Percentiles rank a stretch among this genome's conserved stretches.
phyloP scores from a whole-genome alignment of 2,113 vertebrate species.

The Onychorhynchus coronatus region DNA sequence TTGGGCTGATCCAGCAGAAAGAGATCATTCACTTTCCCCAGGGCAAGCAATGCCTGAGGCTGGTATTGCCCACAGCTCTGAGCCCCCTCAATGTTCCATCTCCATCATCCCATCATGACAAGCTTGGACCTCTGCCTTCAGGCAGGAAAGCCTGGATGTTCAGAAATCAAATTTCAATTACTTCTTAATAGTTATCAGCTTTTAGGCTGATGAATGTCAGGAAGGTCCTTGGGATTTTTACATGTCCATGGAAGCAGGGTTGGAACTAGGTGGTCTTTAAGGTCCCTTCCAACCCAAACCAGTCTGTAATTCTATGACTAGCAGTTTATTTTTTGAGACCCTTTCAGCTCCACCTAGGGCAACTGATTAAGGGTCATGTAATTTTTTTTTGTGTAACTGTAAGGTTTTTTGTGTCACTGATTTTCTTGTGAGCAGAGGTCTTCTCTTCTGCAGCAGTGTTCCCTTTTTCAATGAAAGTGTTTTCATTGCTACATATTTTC shows the following conservation, averaged over 20 bases:
- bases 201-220: not conserved
- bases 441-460: not conserved
- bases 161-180: not conserved
- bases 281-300: not conserved
- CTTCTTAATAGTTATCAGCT: not conserved
- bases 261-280: not conserved
- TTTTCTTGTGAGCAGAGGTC: not conserved
- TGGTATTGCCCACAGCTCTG: fast-evolving
- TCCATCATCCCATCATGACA: not conserved
- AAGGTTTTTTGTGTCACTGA: too few species aligned
- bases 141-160: too few species aligned
- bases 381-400: not conserved
- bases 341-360: not conserved
- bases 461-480: not conserved
- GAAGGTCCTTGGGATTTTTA: not conserved
- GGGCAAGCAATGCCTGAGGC: fast-evolving
- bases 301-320: not conserved
- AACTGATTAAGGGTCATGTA: not conserved
- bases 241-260: too few species aligned
- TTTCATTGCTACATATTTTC: not conserved
- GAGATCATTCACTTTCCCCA: not conserved
- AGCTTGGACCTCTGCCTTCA: not conserved
- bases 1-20: not conserved
- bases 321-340: not conserved
- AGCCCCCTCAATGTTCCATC: fast-evolving